Conservation (phyloP, 2,797 vertebrate genomes). For the Catharus ustulatus region DNA sequence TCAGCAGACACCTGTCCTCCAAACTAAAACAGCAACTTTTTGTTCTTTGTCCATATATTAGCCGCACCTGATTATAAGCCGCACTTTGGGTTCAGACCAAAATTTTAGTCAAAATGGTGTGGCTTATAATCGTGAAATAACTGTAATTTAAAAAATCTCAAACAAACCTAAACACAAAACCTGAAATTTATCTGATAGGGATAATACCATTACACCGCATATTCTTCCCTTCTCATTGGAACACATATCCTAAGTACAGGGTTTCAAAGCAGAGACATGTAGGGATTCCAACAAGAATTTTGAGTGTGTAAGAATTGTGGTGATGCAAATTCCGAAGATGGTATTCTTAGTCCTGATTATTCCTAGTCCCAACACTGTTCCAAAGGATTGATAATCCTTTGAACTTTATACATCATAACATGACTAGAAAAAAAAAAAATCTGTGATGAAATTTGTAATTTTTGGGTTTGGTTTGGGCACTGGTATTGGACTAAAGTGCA, state of each 20-base stretch:
- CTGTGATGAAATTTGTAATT: neutral
- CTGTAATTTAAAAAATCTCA: neutral
- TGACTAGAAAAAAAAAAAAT: neutral
- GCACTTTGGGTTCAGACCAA: too few relatives aligned
- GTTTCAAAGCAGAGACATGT: neutral
- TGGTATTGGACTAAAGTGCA: neutral
- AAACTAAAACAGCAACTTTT: too few relatives aligned
- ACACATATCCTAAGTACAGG: neutral
- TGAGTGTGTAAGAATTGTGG: neutral
- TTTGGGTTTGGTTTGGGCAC: neutral
- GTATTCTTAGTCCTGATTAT: neutral
- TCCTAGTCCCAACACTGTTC: neutral
- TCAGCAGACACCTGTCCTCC: too few relatives aligned
- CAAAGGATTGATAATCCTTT: neutral
- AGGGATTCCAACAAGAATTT: neutral
- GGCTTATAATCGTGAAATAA: too few relatives aligned
- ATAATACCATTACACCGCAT: accelerated
- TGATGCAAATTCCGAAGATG: neutral
- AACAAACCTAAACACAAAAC: neutral
- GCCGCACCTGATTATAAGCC: too few relatives aligned
- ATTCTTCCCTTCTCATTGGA: neutral
- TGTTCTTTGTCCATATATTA: too few relatives aligned
- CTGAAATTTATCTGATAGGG: neutral
- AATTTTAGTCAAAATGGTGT: too few relatives aligned
- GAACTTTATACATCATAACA: neutral